phyloP scores from a whole-genome alignment of 1,140 invertebrate species.

The Drosophila sechellia region DNA sequence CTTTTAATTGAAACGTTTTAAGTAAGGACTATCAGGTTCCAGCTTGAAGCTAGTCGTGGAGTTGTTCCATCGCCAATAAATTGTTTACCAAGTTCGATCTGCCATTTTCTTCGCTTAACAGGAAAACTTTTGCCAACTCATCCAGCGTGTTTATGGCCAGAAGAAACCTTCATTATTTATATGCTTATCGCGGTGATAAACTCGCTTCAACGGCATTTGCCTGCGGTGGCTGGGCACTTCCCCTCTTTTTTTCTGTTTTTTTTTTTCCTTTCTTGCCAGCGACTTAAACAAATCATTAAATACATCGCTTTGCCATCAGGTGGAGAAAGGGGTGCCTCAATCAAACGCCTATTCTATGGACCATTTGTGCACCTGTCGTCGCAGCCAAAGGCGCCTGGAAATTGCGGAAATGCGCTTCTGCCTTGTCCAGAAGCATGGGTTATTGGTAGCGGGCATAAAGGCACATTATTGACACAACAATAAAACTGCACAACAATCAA shows the following conservation, averaged over 20 bases:
- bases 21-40: neutral
- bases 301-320: conserved; percentile 40
- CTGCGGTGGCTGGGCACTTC: conserved; percentile 30
- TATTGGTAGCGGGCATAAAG: conserved; percentile 56
- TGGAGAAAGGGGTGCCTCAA: conserved; percentile 16
- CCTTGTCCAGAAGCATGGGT: conserved; percentile 15
- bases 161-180: conserved; percentile 49
- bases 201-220: conserved; percentile 48
- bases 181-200: conserved; percentile 50
- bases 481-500: conserved; percentile 68
- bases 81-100: conserved; percentile 14
- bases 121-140: conserved; percentile 51
- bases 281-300: conserved; percentile 63
- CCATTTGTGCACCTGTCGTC: conserved; percentile 45
- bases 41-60: neutral
- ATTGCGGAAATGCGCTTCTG: conserved; percentile 51
- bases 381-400: conserved; percentile 49
- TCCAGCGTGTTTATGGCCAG: conserved; percentile 45
- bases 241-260: conserved; percentile 12
- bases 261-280: neutral
- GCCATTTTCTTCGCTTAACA: conserved; percentile 19
- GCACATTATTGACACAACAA: conserved; percentile 71
- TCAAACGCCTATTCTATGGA: conserved; percentile 39
- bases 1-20: neutral
- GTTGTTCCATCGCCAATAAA: neutral